Conservation (phyloP, 2,113 vertebrate species). For the Menura novaehollandiae region DNA sequence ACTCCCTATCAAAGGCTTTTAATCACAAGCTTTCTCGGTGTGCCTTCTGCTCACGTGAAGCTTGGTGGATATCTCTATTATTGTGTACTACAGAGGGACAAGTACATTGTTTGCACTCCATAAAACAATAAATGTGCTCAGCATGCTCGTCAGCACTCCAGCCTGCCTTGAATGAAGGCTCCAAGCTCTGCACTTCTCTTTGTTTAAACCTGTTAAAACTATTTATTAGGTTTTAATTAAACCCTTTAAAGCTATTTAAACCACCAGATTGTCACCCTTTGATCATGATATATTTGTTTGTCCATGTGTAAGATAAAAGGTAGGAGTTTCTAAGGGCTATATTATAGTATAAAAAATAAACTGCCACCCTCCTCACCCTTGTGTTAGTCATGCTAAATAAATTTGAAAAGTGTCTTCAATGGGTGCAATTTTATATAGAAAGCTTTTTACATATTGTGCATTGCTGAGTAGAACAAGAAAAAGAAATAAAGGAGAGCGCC, state of each 20-base stretch:
- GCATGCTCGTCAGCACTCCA: constrained; percentile 8
- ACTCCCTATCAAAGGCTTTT: neutral
- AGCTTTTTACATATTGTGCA: neutral
- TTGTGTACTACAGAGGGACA: neutral
- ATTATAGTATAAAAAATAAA: neutral
- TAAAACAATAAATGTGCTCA: constrained; percentile 24
- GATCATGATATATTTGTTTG: neutral
- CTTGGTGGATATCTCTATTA: neutral
- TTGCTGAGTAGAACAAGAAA: neutral
- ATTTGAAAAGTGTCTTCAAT: neutral
- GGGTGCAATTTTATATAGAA: neutral
- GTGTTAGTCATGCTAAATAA: constrained; percentile 6
- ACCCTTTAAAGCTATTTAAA: constrained; percentile 16
- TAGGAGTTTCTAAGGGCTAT: neutral
- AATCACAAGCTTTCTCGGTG: neutral
- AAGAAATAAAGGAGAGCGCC: neutral
- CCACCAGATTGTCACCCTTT: neutral
- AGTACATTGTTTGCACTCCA: neutral
- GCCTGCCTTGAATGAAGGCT: neutral
- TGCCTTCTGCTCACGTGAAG: neutral
- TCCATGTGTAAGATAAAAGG: neutral
- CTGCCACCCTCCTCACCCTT: neutral
- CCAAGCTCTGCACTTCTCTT: neutral
- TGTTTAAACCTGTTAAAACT: constrained; percentile 43
- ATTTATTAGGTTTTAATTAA: constrained; percentile 40